These are phyloP conservation scores for Pipistrellus kuhlii DNA, from an alignment of 2,797 vertebrate genomes.

Conservation along the genomic window DNA sequence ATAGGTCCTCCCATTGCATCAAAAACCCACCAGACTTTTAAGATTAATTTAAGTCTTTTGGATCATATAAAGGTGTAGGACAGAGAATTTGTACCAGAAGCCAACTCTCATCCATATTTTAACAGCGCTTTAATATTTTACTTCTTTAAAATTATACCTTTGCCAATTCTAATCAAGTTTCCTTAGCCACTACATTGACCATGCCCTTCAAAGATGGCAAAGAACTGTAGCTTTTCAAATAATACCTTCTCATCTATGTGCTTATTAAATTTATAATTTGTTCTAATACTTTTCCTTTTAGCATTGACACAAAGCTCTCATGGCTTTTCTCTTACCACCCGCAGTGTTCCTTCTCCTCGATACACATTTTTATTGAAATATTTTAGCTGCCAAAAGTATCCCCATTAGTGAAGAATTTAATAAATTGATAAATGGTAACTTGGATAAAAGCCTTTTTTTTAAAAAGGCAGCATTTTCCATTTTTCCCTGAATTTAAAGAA, in stretches of 20 bases:
- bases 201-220: not conserved
- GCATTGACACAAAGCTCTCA: constrained; percentile 19
- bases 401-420: constrained; percentile 30
- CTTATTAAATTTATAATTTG: not conserved
- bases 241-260: not conserved
- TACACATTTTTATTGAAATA: constrained; percentile 55
- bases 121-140: constrained; percentile 25
- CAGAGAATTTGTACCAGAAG: not conserved
- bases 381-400: constrained; percentile 24
- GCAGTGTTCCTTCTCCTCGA: constrained; percentile 3
- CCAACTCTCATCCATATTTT: not conserved
- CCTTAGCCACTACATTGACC: not conserved
- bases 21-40: constrained; percentile 34
- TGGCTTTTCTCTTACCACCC: not conserved
- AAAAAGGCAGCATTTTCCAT: not conserved
- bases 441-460: constrained; percentile 28
- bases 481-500: constrained; percentile 72
- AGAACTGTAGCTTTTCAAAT: constrained; percentile 17
- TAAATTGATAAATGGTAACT: constrained; percentile 58
- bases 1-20: not conserved
- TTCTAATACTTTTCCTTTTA: not conserved
- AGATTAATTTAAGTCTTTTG: not conserved
- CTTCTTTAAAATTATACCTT: constrained; percentile 49
- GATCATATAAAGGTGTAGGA: not conserved
- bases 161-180: constrained; percentile 11